Conservation (phyloP, 2,797 vertebrate species). For the Manis crassicaudata region DNA sequence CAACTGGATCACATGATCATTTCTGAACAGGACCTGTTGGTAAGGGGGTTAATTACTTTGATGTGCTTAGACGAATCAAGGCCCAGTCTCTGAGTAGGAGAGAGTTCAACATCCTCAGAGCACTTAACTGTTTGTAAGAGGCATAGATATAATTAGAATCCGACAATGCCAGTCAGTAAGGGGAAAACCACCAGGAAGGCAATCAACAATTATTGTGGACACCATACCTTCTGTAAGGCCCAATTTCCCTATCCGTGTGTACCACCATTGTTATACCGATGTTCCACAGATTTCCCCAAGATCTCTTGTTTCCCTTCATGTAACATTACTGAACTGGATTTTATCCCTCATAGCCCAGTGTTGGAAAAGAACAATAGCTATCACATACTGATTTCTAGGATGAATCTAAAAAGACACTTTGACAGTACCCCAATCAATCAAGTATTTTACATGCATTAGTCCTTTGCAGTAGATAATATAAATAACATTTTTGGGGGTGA, state of each 20-base stretch:
- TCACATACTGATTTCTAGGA: neutral
- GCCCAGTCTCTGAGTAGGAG: neutral
- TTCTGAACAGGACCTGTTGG: neutral
- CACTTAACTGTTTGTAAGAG: neutral
- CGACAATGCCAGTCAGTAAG: neutral
- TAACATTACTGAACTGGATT: neutral
- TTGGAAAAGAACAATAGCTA: neutral
- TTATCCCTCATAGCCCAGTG: neutral
- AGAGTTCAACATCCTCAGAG: neutral
- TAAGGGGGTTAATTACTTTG: neutral
- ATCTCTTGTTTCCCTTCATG: neutral
- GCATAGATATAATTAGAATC: neutral
- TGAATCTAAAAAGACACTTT: neutral
- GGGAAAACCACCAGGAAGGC: neutral
- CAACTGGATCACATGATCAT: neutral
- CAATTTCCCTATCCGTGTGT: neutral
- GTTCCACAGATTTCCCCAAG: neutral
- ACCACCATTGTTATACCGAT: neutral
- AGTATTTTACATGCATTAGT: slow-evolving; percentile 10
- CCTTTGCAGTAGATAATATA: neutral
- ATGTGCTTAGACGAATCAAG: neutral
- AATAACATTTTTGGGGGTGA: neutral
- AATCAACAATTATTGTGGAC: neutral
- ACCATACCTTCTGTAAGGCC: neutral
- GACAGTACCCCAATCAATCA: neutral